phyloP scores from a whole-genome alignment of 2,797 vertebrate genomes.

The Sorex maritimensis region DNA sequence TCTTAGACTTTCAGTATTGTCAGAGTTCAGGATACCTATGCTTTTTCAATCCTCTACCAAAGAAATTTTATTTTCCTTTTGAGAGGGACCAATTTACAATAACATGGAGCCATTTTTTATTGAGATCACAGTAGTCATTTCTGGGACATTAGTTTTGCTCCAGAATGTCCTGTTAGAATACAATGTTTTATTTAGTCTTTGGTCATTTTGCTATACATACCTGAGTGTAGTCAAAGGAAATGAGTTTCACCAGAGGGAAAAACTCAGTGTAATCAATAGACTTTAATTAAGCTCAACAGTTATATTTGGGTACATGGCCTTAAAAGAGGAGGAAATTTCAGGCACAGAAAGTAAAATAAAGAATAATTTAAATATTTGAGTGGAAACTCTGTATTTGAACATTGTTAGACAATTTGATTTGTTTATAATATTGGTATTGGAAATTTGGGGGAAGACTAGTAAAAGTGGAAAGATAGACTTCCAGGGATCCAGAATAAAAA shows the following conservation, averaged over 20 bases:
- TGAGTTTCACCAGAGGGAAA: conserved; percentile 32
- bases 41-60: background rate
- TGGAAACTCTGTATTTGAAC: conserved; percentile 30
- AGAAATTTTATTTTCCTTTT: background rate
- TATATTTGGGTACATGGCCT: conserved; percentile 2
- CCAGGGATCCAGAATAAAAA: conserved; percentile 10
- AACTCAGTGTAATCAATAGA: conserved; percentile 12
- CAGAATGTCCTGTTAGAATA: background rate
- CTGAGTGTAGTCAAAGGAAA: too few species aligned
- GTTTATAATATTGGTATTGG: background rate
- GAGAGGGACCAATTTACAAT: background rate
- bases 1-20: background rate
- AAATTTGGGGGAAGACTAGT: background rate
- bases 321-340: conserved; percentile 4
- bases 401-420: conserved; percentile 49
- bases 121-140: background rate
- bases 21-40: background rate
- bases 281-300: conserved; percentile 27
- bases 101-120: background rate
- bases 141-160: background rate
- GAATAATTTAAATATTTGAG: conserved; percentile 45
- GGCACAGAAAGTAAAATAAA: conserved; percentile 20
- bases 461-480: conserved; percentile 22
- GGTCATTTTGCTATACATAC: background rate
- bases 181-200: conserved; percentile 26